Percentiles rank a stretch among this genome's conserved stretches.
Conservation (phyloP, 2,797 vertebrate species). For the Onychomys arenicola region DNA sequence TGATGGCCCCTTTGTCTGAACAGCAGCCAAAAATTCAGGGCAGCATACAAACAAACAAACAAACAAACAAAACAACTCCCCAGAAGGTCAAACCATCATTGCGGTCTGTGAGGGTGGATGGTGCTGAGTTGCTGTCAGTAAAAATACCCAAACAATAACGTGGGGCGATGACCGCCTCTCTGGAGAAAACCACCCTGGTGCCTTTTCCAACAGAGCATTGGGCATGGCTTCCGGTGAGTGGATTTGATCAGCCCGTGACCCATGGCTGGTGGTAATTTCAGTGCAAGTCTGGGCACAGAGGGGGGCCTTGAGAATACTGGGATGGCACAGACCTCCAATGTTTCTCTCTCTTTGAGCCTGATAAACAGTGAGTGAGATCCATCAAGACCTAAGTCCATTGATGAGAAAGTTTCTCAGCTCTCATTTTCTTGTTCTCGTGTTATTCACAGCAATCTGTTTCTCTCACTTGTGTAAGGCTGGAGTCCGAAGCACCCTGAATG, state of each 20-base stretch:
- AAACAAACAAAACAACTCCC: not conserved
- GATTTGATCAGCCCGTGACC: slow-evolving; percentile 61
- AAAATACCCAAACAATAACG: not conserved
- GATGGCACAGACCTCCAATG: slow-evolving; percentile 37
- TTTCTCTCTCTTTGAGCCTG: slow-evolving; percentile 56
- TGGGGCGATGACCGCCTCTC: not conserved
- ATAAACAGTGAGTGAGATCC: not conserved
- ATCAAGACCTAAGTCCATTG: not conserved
- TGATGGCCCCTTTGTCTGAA: slow-evolving; percentile 38
- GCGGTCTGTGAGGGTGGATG: not conserved
- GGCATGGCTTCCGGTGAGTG: slow-evolving; percentile 39
- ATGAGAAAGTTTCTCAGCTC: not conserved
- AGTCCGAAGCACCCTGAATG: not conserved
- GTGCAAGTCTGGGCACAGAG: slow-evolving; percentile 66
- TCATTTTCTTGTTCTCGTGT: not conserved
- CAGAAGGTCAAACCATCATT: slow-evolving; percentile 23
- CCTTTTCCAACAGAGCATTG: slow-evolving; percentile 67
- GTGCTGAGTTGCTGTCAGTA: not conserved
- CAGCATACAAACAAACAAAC: not conserved
- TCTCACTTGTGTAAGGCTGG: not conserved
- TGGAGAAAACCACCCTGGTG: slow-evolving; percentile 16
- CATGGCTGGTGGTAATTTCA: slow-evolving; percentile 47
- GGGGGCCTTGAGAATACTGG: slow-evolving; percentile 38
- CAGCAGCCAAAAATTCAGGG: slow-evolving; percentile 51
- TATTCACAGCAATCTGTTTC: slow-evolving; percentile 26